Evolutionary conservation across 2,888 invertebrate species (phyloP).

Genomic region (Chymomyza caudatula): DNA sequence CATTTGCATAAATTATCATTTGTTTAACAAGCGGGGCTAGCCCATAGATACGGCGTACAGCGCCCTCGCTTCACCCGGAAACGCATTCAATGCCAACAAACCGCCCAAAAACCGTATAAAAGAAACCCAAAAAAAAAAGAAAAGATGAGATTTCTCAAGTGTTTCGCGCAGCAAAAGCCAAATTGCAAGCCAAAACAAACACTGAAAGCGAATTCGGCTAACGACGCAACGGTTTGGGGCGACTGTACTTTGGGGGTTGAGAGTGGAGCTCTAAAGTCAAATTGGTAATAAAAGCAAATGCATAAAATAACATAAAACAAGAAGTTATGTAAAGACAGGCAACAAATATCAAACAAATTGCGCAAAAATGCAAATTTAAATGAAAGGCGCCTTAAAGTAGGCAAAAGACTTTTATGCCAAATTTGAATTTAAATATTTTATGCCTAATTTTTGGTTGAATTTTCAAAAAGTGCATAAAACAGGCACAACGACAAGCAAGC

Average conservation of each 20-base stretch:
- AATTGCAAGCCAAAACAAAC: conserved; percentile 30
- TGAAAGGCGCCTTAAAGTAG: conserved; percentile 33
- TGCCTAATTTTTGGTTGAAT: conserved; percentile 56
- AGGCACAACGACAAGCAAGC: conserved; percentile 7
- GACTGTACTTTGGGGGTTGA: background rate
- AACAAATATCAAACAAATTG: conserved; percentile 65
- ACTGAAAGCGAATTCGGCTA: background rate
- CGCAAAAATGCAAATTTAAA: conserved; percentile 71
- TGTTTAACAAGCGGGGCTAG: conserved; percentile 57
- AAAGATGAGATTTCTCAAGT: conserved; percentile 21
- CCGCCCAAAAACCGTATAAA: conserved; percentile 11
- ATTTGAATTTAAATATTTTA: conserved; percentile 61
- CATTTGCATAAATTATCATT: conserved; percentile 76
- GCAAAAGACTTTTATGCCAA: conserved; percentile 38
- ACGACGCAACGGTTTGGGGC: background rate
- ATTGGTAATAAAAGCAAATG: conserved; percentile 67
- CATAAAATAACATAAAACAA: conserved; percentile 68
- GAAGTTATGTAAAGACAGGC: conserved; percentile 56
- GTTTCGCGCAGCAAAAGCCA: conserved; percentile 14
- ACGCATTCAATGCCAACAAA: conserved; percentile 2
- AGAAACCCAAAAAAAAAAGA: conserved; percentile 20
- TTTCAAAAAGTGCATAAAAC: conserved; percentile 41
- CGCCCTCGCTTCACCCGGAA: background rate
- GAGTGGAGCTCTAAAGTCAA: conserved; percentile 23
- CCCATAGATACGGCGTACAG: background rate